phyloP scores from a whole-genome alignment of 2,113 vertebrate genomes.

The Catharus minimus region DNA sequence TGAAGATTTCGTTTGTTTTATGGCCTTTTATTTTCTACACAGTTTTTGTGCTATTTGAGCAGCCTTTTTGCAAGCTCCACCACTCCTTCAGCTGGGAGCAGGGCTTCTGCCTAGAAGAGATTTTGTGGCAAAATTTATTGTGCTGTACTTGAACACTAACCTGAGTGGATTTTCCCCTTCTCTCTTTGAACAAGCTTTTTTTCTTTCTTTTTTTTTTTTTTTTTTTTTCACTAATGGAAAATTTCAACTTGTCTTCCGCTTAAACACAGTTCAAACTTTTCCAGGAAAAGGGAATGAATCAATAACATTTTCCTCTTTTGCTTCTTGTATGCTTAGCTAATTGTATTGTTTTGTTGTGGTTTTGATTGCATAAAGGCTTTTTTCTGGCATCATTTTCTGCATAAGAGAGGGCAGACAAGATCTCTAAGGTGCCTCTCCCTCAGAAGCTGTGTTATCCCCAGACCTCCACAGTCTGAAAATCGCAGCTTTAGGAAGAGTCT shows the following conservation, averaged over 20 bases:
- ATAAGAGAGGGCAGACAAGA: not conserved
- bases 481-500: not conserved
- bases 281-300: not conserved
- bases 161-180: not conserved
- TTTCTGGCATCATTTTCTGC: not conserved
- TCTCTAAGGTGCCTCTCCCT: not conserved
- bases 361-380: not conserved
- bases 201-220: no score
- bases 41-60: not conserved
- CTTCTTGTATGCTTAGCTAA: not conserved
- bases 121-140: constrained; percentile 5
- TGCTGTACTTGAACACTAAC: not conserved
- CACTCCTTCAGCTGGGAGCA: not conserved
- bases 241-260: not conserved
- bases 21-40: not conserved
- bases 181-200: not conserved
- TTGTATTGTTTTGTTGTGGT: not conserved
- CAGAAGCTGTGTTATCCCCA: not conserved
- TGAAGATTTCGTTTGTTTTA: not conserved
- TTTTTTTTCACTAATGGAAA: not conserved
- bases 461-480: not conserved
- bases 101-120: not conserved
- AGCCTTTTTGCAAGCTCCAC: not conserved
- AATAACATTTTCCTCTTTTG: not conserved
- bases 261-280: constrained; percentile 10